These are phyloP conservation scores for Marronus borbonicus DNA, from an alignment of 2,888 invertebrate genomes.

Conservation along the genomic window DNA sequence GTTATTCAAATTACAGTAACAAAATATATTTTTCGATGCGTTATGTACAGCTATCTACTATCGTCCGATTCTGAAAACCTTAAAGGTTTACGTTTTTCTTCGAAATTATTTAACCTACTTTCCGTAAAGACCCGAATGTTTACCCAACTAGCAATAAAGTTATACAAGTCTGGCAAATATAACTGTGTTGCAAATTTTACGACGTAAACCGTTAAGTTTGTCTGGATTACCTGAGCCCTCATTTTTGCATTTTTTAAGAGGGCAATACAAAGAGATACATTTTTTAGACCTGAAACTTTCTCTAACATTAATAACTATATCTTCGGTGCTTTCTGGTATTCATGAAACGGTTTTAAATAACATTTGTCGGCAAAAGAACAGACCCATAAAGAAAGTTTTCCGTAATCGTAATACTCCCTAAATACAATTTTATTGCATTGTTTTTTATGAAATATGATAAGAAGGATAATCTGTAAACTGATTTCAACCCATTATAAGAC, in stretches of 20 bases:
- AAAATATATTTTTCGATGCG: not conserved
- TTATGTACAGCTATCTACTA: not conserved
- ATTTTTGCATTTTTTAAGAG: conserved; percentile 1
- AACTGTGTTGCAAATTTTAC: conserved; percentile 34
- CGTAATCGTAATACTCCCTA: no score
- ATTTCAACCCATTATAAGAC: no score
- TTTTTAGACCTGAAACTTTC: not conserved
- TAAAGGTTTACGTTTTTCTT: conserved; percentile 28
- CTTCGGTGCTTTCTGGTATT: no score
- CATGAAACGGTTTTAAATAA: not conserved
- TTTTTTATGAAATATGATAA: no score
- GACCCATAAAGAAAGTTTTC: no score
- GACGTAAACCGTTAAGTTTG: conserved; percentile 28
- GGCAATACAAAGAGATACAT: conserved; percentile 1
- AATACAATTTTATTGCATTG: no score
- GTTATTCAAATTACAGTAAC: not conserved
- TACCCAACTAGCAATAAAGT: conserved; percentile 27
- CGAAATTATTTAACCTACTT: conserved; percentile 41
- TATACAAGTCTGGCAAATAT: conserved; percentile 21
- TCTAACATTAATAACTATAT: not conserved
- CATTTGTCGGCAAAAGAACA: no score
- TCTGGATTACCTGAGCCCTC: not conserved
- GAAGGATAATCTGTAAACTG: no score
- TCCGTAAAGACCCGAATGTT: conserved; percentile 10
- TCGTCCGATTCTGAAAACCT: not conserved